These are phyloP conservation scores for Psettodes erumei DNA, from an alignment of 2,113 vertebrate genomes.

Conservation along the genomic window DNA sequence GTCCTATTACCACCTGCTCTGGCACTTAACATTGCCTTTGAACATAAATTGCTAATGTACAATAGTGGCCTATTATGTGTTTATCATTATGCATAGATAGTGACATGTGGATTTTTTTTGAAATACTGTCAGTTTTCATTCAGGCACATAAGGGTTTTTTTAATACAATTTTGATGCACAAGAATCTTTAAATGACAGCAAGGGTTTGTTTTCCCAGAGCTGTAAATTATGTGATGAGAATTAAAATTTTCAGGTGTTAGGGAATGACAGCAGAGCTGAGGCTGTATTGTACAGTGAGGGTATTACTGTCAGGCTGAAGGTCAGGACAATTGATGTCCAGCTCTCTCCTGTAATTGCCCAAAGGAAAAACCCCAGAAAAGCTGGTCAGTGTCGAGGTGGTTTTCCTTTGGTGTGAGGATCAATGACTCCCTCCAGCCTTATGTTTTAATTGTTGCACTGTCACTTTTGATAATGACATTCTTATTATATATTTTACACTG, in stretches of 20 bases:
- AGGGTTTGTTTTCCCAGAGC: neutral
- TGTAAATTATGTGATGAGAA: neutral
- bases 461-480: constrained; percentile 15
- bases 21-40: constrained; percentile 14
- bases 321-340: constrained; percentile 29
- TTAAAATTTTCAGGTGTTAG: constrained; percentile 7
- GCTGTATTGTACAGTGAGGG: constrained; percentile 63
- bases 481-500: too few relatives aligned
- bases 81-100: constrained; percentile 6
- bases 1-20: neutral
- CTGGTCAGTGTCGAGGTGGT: constrained; percentile 27
- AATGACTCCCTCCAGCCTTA: constrained; percentile 43
- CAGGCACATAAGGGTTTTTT: neutral
- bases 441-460: constrained; percentile 39
- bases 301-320: constrained; percentile 45
- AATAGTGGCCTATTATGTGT: constrained; percentile 7
- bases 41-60: constrained; percentile 32
- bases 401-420: constrained; percentile 28
- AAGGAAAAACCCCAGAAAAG: constrained; percentile 14
- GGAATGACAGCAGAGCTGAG: constrained; percentile 32
- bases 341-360: constrained; percentile 31
- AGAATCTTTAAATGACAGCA: neutral
- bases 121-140: neutral
- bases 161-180: neutral
- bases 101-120: constrained; percentile 8